Evolutionary conservation across 2,113 vertebrate genomes (phyloP).

Genomic region (Sceloporus tristichus): DNA sequence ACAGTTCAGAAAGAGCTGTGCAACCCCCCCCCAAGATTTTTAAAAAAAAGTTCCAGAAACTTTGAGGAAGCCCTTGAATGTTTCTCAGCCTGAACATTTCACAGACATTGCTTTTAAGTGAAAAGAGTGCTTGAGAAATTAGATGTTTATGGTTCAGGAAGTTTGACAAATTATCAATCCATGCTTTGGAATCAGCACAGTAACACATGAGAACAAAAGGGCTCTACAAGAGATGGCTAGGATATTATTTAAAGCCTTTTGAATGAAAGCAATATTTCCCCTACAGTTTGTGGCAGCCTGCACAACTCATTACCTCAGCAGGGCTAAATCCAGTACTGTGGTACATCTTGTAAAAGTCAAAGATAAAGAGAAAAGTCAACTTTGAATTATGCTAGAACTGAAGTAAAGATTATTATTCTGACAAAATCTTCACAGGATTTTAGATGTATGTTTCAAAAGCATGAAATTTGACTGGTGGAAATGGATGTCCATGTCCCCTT

Average conservation of each 20-base stretch:
- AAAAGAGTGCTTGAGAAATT: not conserved
- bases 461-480: too few relatives aligned
- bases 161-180: not conserved
- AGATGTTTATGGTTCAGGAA: slow-evolving; percentile 2
- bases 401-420: not conserved
- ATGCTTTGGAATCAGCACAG: not conserved
- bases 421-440: too few relatives aligned
- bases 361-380: not conserved
- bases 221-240: not conserved
- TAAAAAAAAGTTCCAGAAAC: not conserved
- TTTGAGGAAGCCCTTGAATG: not conserved
- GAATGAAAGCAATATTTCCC: not conserved
- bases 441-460: too few relatives aligned
- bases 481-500: too few relatives aligned
- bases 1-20: too few relatives aligned
- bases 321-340: slow-evolving; percentile 1
- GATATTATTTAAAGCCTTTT: slow-evolving; percentile 9
- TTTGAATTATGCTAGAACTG: not conserved
- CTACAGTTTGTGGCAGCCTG: not conserved
- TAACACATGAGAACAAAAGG: not conserved
- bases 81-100: too few relatives aligned
- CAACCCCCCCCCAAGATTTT: too few relatives aligned
- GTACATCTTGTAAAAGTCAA: not conserved
- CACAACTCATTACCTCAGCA: slow-evolving; percentile 2
- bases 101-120: accelerated